phyloP scores from a whole-genome alignment of 2,113 vertebrate species.

The Saccopteryx leptura region DNA sequence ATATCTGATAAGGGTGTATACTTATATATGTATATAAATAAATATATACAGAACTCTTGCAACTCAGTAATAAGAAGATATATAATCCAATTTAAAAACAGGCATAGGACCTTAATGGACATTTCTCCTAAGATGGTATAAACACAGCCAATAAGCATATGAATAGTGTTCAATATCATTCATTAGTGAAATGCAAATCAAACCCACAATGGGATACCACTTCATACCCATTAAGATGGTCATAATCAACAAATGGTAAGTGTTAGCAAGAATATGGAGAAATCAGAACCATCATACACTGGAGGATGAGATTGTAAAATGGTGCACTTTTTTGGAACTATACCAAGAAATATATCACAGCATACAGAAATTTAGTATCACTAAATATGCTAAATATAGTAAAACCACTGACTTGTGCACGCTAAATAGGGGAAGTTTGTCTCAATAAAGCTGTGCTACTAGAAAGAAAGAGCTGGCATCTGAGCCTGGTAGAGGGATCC shows the following conservation, averaged over 20 bases:
- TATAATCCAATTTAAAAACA: background rate
- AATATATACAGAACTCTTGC: background rate
- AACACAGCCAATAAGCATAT: background rate
- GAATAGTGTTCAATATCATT: background rate
- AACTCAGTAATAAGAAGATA: background rate
- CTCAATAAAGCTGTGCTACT: background rate
- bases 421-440: background rate
- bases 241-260: background rate
- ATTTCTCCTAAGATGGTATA: background rate
- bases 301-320: background rate
- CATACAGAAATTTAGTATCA: background rate
- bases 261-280: background rate
- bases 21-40: background rate
- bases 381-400: background rate
- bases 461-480: background rate
- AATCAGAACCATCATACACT: background rate
- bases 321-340: background rate
- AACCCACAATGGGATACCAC: background rate
- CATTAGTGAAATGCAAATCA: background rate
- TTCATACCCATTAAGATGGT: background rate
- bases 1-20: background rate
- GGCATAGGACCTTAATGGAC: background rate
- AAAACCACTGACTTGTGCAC: background rate
- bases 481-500: background rate
- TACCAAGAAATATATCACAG: background rate